Evolutionary conservation across 2,797 vertebrate species (phyloP).

Genomic region (Semaprochilodus insignis): DNA sequence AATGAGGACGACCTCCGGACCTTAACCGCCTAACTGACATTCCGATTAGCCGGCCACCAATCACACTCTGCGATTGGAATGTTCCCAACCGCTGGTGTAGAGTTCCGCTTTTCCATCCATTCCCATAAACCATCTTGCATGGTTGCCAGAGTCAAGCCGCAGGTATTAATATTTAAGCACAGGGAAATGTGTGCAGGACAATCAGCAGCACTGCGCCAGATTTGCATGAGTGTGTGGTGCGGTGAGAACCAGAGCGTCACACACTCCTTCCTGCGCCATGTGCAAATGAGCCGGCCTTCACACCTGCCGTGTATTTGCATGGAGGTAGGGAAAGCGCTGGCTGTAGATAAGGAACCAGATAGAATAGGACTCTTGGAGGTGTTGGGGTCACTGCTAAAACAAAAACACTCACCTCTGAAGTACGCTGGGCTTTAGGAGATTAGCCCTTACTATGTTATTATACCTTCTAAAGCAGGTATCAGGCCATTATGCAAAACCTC

Average conservation of each 20-base stretch:
- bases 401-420: not conserved
- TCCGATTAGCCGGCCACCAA: slow-evolving; percentile 50
- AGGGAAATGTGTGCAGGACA: slow-evolving; percentile 51
- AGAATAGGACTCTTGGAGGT: slow-evolving; percentile 32
- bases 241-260: slow-evolving; percentile 43
- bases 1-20: slow-evolving; percentile 57
- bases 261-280: slow-evolving; percentile 44
- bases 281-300: slow-evolving; percentile 67
- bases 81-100: slow-evolving; percentile 51
- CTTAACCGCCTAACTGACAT: slow-evolving; percentile 60
- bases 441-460: slow-evolving; percentile 13
- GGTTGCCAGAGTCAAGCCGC: slow-evolving; percentile 46
- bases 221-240: slow-evolving; percentile 67
- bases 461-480: slow-evolving; percentile 18
- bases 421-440: not conserved
- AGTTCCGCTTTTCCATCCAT: slow-evolving; percentile 60
- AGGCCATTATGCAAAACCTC: slow-evolving; percentile 45
- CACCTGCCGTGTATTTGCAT: slow-evolving; percentile 75
- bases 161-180: slow-evolving; percentile 63
- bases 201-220: slow-evolving; percentile 51
- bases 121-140: slow-evolving; percentile 59
- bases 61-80: slow-evolving; percentile 40
- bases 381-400: not conserved
- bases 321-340: slow-evolving; percentile 66
- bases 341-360: slow-evolving; percentile 50